Evolutionary conservation across 2,113 vertebrate species (phyloP).

Genomic region (Toxostoma redivivum): DNA sequence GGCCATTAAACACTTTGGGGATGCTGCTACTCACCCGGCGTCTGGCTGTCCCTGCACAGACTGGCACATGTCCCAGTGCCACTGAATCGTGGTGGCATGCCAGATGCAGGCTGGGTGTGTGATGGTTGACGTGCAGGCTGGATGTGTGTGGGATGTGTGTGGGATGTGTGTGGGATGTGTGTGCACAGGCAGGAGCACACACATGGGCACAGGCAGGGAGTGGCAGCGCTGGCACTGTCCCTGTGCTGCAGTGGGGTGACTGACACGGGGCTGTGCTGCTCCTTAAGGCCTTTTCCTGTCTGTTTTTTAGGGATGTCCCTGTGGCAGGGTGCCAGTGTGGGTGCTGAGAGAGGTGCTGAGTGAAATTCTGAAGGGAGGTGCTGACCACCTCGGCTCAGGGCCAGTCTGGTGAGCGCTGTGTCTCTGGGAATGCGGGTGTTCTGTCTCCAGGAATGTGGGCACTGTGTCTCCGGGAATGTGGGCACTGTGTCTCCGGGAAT

Average conservation of each 20-base stretch:
- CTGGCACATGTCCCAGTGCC: accelerated
- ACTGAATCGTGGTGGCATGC: accelerated
- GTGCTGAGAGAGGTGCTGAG: neutral
- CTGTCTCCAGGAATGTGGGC: accelerated
- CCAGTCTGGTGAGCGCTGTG: neutral
- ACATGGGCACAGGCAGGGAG: neutral
- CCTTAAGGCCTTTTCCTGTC: neutral
- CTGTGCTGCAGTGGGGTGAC: neutral
- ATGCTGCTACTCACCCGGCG: neutral
- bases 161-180: too few species aligned
- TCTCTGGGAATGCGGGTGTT: accelerated
- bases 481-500: neutral
- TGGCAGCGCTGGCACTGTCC: neutral
- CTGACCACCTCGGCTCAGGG: neutral
- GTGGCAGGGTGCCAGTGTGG: accelerated
- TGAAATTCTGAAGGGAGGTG: neutral
- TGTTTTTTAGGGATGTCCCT: neutral
- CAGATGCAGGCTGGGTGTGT: accelerated
- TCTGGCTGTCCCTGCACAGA: neutral
- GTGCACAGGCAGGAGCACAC: neutral
- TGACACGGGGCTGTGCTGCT: neutral
- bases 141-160: neutral
- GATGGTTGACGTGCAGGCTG: neutral
- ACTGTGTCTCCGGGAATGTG: neutral
- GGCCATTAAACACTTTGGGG: neutral